Conservation (phyloP, 2,888 invertebrate species). For the Folsomia candida region DNA sequence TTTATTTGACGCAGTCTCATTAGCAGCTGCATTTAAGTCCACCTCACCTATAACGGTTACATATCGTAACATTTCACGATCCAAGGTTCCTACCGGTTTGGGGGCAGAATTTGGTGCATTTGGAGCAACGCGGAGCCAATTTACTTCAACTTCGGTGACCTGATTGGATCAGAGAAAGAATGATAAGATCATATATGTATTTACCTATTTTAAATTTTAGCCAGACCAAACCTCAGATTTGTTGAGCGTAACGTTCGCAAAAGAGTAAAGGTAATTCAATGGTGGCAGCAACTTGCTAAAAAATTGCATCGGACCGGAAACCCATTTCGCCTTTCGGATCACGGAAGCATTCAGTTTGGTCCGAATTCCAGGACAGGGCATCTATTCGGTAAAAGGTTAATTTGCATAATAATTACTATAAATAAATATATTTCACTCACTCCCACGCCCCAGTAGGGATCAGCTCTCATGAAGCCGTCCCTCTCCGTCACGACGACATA, state of each 20-base stretch:
- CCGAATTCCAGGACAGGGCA: slow-evolving; percentile 42
- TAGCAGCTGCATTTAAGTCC: too few species aligned
- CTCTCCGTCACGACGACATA: slow-evolving; percentile 31
- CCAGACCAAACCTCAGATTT: slow-evolving; percentile 24
- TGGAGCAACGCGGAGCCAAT: slow-evolving; percentile 37
- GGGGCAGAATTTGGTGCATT: not conserved
- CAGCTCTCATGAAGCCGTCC: slow-evolving; percentile 44
- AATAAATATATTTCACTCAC: slow-evolving; percentile 9
- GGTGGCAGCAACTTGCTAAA: slow-evolving; percentile 39
- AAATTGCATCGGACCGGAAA: slow-evolving; percentile 26
- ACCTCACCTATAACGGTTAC: slow-evolving; percentile 31
- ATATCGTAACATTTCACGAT: slow-evolving; percentile 12
- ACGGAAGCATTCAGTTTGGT: slow-evolving; percentile 27
- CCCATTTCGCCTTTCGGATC: slow-evolving; percentile 37
- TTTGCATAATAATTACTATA: not conserved
- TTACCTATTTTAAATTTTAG: not conserved
- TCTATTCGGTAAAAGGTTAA: not conserved
- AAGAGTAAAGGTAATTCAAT: slow-evolving; percentile 36
- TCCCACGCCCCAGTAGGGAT: slow-evolving; percentile 45
- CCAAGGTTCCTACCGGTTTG: not conserved
- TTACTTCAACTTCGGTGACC: slow-evolving; percentile 27
- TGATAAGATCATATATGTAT: not conserved
- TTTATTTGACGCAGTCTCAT: too few species aligned
- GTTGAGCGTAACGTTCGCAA: slow-evolving; percentile 27
- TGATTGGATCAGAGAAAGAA: slow-evolving; percentile 1